Percentiles rank a stretch among this genome's conserved stretches.
These are phyloP conservation scores for Diacarnus erythraeanus DNA, from an alignment of 37 sponge, comb jelly and placozoan species.

Conservation along the genomic window DNA sequence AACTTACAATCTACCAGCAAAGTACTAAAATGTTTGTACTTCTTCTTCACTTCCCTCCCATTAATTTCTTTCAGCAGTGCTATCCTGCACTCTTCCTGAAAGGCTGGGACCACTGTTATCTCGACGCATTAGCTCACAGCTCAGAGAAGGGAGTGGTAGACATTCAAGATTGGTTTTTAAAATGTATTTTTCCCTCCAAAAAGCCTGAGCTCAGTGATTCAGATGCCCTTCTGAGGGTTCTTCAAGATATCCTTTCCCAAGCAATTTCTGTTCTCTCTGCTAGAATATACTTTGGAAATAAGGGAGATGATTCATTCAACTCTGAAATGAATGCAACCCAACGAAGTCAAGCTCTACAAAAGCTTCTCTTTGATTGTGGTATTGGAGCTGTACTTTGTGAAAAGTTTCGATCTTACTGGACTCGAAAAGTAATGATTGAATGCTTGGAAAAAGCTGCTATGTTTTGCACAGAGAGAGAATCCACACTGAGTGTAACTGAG, in stretches of 20 bases:
- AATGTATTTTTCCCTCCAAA: slow-evolving; percentile 21
- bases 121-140: slow-evolving; percentile 54
- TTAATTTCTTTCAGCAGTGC: slow-evolving; percentile 59
- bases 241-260: slow-evolving; percentile 19
- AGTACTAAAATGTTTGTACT: slow-evolving; percentile 62
- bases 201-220: not conserved
- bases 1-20: slow-evolving; percentile 7
- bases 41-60: slow-evolving; percentile 83
- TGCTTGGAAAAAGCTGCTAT: slow-evolving; percentile 63
- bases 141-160: slow-evolving; percentile 20
- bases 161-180: slow-evolving; percentile 55
- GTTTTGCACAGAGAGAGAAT: slow-evolving; percentile 51
- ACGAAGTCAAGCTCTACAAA: slow-evolving; percentile 26
- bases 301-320: slow-evolving; percentile 11
- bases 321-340: slow-evolving; percentile 17
- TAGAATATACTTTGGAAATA: slow-evolving; percentile 32
- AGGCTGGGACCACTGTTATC: slow-evolving; percentile 86
- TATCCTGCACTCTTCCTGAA: slow-evolving; percentile 86
- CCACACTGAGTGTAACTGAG: slow-evolving; percentile 73
- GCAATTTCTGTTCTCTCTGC: slow-evolving; percentile 46
- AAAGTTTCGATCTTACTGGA: slow-evolving; percentile 67
- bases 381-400: slow-evolving; percentile 54
- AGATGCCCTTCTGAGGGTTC: slow-evolving; percentile 21
- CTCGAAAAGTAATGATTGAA: slow-evolving; percentile 59
- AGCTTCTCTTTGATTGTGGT: slow-evolving; percentile 48